These are phyloP conservation scores for Acrossocheilus fasciatus DNA, from an alignment of 2,797 vertebrate species.

Conservation along the genomic window DNA sequence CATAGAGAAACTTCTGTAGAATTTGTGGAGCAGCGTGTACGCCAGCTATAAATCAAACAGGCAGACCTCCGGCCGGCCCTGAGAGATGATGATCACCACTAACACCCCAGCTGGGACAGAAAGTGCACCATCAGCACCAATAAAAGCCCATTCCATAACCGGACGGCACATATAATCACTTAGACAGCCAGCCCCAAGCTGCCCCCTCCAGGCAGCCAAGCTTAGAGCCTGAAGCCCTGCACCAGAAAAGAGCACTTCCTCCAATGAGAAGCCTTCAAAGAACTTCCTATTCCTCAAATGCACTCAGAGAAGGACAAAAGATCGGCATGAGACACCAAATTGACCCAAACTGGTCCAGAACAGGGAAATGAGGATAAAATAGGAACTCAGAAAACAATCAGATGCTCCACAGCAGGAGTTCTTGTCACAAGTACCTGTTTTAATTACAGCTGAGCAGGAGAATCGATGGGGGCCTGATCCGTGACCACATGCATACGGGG, in stretches of 20 bases:
- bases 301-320: neutral
- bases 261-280: constrained; percentile 1
- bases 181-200: constrained; percentile 15
- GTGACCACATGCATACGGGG: constrained; percentile 37
- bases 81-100: constrained; percentile 53
- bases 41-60: constrained; percentile 54
- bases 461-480: constrained; percentile 60
- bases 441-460: constrained; percentile 58
- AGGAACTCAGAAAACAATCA: constrained; percentile 54
- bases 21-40: constrained; percentile 3
- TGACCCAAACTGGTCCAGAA: neutral
- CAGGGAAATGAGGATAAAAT: constrained; percentile 40
- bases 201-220: constrained; percentile 37
- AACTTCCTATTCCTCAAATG: neutral
- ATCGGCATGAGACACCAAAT: neutral
- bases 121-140: constrained; percentile 37
- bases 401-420: constrained; percentile 37
- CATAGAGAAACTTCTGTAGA: constrained; percentile 32
- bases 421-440: constrained; percentile 54
- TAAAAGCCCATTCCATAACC: constrained; percentile 8
- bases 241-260: neutral
- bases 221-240: neutral
- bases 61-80: constrained; percentile 44
- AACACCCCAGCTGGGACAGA: constrained; percentile 44
- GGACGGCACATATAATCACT: constrained; percentile 27